A percentile compares a stretch with the other conserved stretches of the same genome.
phyloP scores from a whole-genome alignment of 1,140 invertebrate species.

The Stenopsyche tienmushanensis region DNA sequence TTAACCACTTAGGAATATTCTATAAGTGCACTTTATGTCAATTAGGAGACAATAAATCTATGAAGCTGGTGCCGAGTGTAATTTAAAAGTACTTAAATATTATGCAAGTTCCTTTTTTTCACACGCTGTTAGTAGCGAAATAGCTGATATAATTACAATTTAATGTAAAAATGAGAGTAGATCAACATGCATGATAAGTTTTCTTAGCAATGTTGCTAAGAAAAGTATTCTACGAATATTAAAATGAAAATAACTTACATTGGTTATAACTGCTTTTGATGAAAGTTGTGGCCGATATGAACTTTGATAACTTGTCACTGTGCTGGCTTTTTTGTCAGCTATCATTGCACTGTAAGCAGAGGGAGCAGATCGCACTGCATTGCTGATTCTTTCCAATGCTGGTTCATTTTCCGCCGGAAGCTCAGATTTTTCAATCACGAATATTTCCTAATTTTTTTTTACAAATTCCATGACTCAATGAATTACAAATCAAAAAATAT shows the following conservation, averaged over 20 bases:
- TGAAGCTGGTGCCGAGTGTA: not conserved
- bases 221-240: not conserved
- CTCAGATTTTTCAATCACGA: conserved; percentile 28
- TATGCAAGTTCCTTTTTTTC: too few species aligned
- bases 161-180: too few species aligned
- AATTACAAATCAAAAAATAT: not conserved
- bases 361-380: conserved; percentile 11
- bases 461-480: not conserved
- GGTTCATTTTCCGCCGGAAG: not conserved
- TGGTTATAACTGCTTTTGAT: conserved; percentile 17
- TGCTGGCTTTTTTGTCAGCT: conserved; percentile 23
- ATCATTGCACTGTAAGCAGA: conserved; percentile 36
- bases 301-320: conserved; percentile 1
- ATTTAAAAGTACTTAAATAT: not conserved
- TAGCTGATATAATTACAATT: too few species aligned
- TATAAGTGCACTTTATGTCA: not conserved
- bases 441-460: conserved; percentile 32
- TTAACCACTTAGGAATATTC: not conserved
- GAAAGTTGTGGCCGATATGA: not conserved
- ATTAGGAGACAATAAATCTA: not conserved
- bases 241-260: conserved; percentile 22
- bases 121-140: too few species aligned
- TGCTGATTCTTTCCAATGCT: conserved; percentile 22
- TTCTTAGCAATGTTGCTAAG: not conserved
- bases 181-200: not conserved